These are phyloP conservation scores for Conus betulinus DNA, from an alignment of 1,140 invertebrate species.

Conservation along the genomic window DNA sequence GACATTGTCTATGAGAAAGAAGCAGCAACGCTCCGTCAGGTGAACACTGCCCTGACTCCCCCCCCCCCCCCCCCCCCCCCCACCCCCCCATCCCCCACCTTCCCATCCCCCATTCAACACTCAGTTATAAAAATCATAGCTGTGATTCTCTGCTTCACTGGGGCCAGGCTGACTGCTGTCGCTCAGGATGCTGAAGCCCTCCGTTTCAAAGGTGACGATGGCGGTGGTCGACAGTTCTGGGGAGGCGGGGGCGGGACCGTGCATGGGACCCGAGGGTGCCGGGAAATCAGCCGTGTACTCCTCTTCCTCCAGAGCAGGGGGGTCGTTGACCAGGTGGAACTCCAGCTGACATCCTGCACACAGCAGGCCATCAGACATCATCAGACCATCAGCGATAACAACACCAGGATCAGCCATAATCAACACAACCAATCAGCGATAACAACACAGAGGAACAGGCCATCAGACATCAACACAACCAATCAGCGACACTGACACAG, in stretches of 20 bases:
- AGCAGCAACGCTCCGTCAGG: too few relatives aligned
- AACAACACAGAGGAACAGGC: too few relatives aligned
- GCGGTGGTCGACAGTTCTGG: background rate
- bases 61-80: too few relatives aligned
- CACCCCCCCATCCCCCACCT: background rate
- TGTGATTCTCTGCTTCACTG: slow-evolving; percentile 9
- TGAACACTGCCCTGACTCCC: too few relatives aligned
- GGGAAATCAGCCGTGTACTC: background rate
- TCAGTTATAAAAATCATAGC: slow-evolving; percentile 29
- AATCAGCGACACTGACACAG: too few relatives aligned
- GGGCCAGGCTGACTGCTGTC: background rate
- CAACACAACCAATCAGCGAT: too few relatives aligned
- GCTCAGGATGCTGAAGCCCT: slow-evolving; percentile 3
- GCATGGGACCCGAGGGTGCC: background rate
- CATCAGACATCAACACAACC: too few relatives aligned
- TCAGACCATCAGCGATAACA: too few relatives aligned
- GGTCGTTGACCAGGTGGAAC: slow-evolving; percentile 25
- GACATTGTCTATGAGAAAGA: too few relatives aligned
- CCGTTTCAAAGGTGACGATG: slow-evolving; percentile 23
- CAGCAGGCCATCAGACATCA: too few relatives aligned
- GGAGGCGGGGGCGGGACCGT: background rate
- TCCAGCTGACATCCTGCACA: background rate
- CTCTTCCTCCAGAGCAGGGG: background rate
- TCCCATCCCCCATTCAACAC: background rate
- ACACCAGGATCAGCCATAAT: too few relatives aligned